Conservation (phyloP, 2,888 invertebrate genomes). For the Sturmia bella region DNA sequence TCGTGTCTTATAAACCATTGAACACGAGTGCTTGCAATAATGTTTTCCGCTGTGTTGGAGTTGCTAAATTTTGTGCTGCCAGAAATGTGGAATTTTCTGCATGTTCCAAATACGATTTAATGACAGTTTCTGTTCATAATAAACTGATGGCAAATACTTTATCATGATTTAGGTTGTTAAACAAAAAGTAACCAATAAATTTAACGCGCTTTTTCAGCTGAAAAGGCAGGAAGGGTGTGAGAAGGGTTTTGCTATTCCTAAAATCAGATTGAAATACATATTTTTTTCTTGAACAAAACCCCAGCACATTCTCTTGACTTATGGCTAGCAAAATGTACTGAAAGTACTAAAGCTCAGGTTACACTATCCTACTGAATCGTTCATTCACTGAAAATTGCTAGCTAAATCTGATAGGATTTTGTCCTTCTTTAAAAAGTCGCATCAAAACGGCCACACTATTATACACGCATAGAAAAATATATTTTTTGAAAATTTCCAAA, state of each 20-base stretch:
- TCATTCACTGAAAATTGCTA: no score
- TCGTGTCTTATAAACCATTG: slow-evolving; percentile 49
- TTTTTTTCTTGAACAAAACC: no score
- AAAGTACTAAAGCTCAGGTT: no score
- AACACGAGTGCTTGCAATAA: background rate
- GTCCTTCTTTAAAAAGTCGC: no score
- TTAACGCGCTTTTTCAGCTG: slow-evolving; percentile 18
- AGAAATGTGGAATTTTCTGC: slow-evolving; percentile 32
- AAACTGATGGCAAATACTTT: slow-evolving; percentile 60
- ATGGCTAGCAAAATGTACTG: no score
- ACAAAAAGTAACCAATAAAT: slow-evolving; percentile 52
- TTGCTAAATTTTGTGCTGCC: slow-evolving; percentile 1
- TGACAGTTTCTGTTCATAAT: slow-evolving; percentile 63
- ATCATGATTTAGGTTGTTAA: slow-evolving; percentile 53
- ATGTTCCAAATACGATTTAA: slow-evolving; percentile 54
- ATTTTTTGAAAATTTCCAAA: no score
- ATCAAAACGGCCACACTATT: no score
- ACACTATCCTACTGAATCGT: no score
- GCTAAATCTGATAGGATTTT: no score
- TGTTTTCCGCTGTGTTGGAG: background rate
- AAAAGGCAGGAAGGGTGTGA: background rate
- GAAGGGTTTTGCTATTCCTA: background rate
- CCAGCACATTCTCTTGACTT: no score
- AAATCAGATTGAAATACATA: no score
- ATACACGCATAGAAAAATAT: no score